Conservation (phyloP, 2,113 vertebrate species). For the Polypterus bichir region DNA sequence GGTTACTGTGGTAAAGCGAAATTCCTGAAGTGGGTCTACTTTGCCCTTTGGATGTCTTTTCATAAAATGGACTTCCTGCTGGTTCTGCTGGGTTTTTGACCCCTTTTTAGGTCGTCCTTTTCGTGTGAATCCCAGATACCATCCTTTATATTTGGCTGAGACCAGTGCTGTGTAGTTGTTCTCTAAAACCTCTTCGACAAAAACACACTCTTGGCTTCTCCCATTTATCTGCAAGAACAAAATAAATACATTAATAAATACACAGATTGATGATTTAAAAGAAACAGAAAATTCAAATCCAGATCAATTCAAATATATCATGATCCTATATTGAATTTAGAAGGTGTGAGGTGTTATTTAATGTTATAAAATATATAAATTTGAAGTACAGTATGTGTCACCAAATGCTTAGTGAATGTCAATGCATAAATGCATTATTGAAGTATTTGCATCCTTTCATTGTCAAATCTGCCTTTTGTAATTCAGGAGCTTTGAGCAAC, state of each 20-base stretch:
- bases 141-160: slow-evolving; percentile 62
- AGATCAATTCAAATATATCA: neutral
- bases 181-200: slow-evolving; percentile 64
- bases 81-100: slow-evolving; percentile 52
- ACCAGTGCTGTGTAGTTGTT: slow-evolving; percentile 66
- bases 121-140: slow-evolving; percentile 66
- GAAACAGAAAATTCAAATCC: neutral
- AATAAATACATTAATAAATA: neutral
- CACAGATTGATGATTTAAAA: neutral
- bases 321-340: too few species aligned
- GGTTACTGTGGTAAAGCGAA: slow-evolving; percentile 60
- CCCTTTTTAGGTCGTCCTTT: slow-evolving; percentile 57
- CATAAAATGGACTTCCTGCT: slow-evolving; percentile 68
- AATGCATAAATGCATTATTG: too few species aligned
- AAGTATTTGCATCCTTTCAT: too few species aligned
- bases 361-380: too few species aligned
- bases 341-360: too few species aligned
- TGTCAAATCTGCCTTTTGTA: too few species aligned
- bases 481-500: too few species aligned
- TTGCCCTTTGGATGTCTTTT: slow-evolving; percentile 50
- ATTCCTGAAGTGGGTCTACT: slow-evolving; percentile 49
- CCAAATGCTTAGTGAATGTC: too few species aligned
- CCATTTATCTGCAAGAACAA: slow-evolving; percentile 50
- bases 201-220: slow-evolving; percentile 57
- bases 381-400: too few species aligned